phyloP scores from a whole-genome alignment of 2,888 invertebrate species.

The Cephus runcator region DNA sequence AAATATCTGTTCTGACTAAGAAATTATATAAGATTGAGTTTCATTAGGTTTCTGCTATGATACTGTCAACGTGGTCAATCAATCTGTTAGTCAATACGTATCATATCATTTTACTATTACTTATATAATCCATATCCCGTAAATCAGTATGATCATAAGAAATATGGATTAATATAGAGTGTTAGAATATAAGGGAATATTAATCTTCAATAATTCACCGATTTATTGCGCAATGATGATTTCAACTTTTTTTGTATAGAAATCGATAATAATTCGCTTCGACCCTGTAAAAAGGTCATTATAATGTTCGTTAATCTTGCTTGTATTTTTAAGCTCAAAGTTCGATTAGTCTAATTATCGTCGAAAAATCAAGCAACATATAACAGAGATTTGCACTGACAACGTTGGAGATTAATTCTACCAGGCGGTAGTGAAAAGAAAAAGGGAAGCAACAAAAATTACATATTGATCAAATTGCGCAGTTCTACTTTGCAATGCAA shows the following conservation, averaged over 20 bases:
- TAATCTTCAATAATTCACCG: not conserved
- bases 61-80: constrained; percentile 71
- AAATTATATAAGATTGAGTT: too few relatives aligned
- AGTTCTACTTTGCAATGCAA: not conserved
- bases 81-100: constrained; percentile 69
- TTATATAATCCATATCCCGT: not conserved
- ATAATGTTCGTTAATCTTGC: not conserved
- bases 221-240: too few relatives aligned
- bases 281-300: not conserved
- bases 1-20: too few relatives aligned
- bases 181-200: too few relatives aligned
- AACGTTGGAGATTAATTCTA: not conserved
- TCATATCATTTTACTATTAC: constrained; percentile 8
- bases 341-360: not conserved
- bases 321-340: not conserved
- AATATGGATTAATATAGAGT: not conserved
- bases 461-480: not conserved
- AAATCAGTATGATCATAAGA: not conserved
- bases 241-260: too few relatives aligned
- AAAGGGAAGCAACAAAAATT: not conserved
- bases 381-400: not conserved
- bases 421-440: not conserved
- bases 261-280: not conserved
- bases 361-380: not conserved
- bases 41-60: constrained; percentile 59